Evolutionary conservation across 1,140 invertebrate species (phyloP), one percentile per base, ranked within the genome.

Genomic region (Atta colombica): DNA sequence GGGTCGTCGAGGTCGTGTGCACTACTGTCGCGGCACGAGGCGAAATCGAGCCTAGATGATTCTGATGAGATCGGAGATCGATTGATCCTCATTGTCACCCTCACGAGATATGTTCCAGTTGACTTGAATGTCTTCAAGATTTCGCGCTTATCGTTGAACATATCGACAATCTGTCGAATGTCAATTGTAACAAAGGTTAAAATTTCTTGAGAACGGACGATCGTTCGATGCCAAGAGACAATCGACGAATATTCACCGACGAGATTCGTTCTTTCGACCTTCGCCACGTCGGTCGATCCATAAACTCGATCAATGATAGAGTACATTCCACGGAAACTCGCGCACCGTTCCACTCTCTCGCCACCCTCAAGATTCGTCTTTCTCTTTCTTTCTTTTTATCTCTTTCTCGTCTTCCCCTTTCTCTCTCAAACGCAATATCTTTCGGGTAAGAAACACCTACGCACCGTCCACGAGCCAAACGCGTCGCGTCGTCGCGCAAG

Each of bases 211-310:
- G 14, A 21, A 69, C 51, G 31, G 14, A 35, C 18, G 45, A 4
- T 55, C n/a, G 21, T 58, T 12, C n/a, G 49, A 10, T 45, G 78
- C 1, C 16, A 28, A n/a, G 35, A 45, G 10, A 18, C 28, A 10
- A 39, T 16, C 14, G 69, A 21, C 39, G 14, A 63, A 61, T 61
- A 74, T 84, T 84, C 39, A 69, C 3, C 60, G 14, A 61, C 21
- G 14, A 16, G 25, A 14, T 18, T 39, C 31, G 55, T 39, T 60
- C n/a, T 25, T 35, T n/a, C 51, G 80, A 84, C 80, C 69, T 61
- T 61, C 80, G 55, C 55, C 69, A 84, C 80, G 80, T 84, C 25
- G 39, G 14, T 75, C 69, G 69, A 84, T 84, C 69, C 45, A 74
- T 61, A 75, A 5, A 16, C 18, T 55, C 18, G 55, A 75, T 84